phyloP scores from a whole-genome alignment of 2,797 vertebrate species.

The Garrulus glandarius region DNA sequence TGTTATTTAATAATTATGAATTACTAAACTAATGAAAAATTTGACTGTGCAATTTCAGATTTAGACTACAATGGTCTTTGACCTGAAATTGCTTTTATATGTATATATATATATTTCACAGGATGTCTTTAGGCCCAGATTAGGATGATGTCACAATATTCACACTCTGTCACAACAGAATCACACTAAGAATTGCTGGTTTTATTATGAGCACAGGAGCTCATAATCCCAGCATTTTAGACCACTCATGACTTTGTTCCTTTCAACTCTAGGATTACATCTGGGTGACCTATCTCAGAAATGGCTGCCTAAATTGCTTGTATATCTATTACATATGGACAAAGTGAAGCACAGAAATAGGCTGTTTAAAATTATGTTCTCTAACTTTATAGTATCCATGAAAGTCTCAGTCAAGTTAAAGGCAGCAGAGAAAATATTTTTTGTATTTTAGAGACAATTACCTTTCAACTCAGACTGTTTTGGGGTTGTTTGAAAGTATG shows the following conservation, averaged over 20 bases:
- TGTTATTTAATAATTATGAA: neutral
- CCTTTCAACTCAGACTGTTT: neutral
- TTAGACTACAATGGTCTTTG: neutral
- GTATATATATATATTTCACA: neutral
- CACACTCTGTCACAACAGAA: neutral
- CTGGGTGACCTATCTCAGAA: neutral
- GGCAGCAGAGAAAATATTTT: neutral
- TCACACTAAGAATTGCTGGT: neutral
- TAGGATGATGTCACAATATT: neutral
- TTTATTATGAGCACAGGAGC: neutral
- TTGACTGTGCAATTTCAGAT: neutral
- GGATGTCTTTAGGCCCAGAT: neutral
- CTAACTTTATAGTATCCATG: neutral
- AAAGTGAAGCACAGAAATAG: neutral
- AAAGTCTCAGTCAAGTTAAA: neutral
- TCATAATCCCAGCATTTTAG: neutral
- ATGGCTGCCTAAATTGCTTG: neutral
- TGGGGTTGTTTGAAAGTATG: neutral
- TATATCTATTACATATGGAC: neutral
- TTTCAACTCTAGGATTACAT: neutral
- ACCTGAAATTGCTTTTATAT: neutral
- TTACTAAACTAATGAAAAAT: neutral
- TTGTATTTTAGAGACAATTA: neutral
- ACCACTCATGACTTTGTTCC: neutral
- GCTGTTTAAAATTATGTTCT: neutral